Evolutionary conservation across 2,797 vertebrate species (phyloP), one percentile per base, ranked within the genome.

Genomic region (Acropternis orthonyx): DNA sequence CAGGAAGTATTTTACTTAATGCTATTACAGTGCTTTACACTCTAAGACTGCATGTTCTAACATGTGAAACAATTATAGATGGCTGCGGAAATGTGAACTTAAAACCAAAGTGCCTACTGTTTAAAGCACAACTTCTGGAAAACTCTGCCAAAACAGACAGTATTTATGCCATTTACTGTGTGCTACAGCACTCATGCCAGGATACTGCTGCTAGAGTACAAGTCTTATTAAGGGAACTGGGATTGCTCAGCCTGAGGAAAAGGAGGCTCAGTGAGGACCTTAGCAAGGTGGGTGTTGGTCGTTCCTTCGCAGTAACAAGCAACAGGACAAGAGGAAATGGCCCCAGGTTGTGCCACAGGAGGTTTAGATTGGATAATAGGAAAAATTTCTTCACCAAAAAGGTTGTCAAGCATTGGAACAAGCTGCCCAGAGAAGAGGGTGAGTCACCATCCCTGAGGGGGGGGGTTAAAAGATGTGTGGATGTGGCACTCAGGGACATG

Each of bases 1-100:
- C 49, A 91, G 82, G 82, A 95, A 92, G 51, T 62, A 85, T 85
- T 96, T 92, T 86, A 89, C 56, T 91, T 88, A 79, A 88, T 73
- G 48, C 66, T 82, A 46, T 76, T 88, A 78, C 41, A 86, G 52
- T 11, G 55, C 66, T 94, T 91, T 84, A 81, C 39, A 73, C 2
- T 6, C 92, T 78, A 68, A 80, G 32, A 75, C 12, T 44, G 69
- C 44, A 55, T 52, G 39, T 78, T 78, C 81, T 89, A 89, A 73
- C 13, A 48, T 22, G n/a, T 36, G 55, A 86, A 96, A 88, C 65
- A 88, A 61, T 61, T 66, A 52, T 19, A 88, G 75, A 27, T 10
- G 21, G 30, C 55, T 63, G 48, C 28, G 73, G 72, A 89, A 96
- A 90, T n/a, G 23, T 2, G 23, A 88, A 71, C 30, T 34, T 49